Evolutionary conservation across 1,140 invertebrate species (phyloP).

Genomic region (Scaptomyza graminum): DNA sequence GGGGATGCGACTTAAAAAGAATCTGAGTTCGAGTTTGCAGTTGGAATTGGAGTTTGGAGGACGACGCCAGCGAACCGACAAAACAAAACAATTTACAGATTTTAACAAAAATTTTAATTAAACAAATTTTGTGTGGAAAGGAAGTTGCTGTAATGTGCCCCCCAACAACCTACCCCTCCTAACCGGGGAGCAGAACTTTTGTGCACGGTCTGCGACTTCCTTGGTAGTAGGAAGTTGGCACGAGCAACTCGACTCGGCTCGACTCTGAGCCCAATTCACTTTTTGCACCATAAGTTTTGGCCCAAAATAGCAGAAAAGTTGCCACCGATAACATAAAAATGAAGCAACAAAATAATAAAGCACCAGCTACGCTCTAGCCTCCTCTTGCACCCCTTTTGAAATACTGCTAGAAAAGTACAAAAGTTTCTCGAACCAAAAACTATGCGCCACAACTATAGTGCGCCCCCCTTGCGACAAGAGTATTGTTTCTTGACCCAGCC

Average conservation of each 20-base stretch:
- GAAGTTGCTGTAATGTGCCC: conserved; percentile 62
- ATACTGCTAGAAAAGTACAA: conserved; percentile 51
- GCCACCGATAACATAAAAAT: conserved; percentile 76
- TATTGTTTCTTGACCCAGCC: conserved; percentile 9
- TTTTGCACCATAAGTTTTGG: conserved; percentile 80
- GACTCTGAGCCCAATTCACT: conserved; percentile 59
- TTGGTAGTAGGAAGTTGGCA: conserved; percentile 71
- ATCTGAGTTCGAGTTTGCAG: conserved; percentile 9
- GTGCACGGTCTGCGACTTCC: conserved; percentile 74
- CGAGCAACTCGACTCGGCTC: conserved; percentile 48
- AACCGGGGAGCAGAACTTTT: conserved; percentile 43
- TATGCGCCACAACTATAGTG: conserved; percentile 32
- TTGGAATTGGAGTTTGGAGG: conserved; percentile 10
- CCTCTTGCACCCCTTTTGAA: conserved; percentile 12
- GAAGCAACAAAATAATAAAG: conserved; percentile 63
- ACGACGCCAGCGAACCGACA: conserved; percentile 44
- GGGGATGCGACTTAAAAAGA: background rate
- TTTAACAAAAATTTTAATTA: conserved; percentile 82
- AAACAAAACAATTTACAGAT: conserved; percentile 80
- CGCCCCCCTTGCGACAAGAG: background rate
- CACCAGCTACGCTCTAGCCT: conserved; percentile 34
- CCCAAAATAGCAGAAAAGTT: conserved; percentile 78
- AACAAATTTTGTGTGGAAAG: conserved; percentile 78
- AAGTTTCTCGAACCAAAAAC: conserved; percentile 42
- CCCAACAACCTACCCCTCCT: background rate